These are phyloP conservation scores for Schlechtendalia chinensis DNA, from an alignment of 1,140 invertebrate genomes.

Conservation along the genomic window DNA sequence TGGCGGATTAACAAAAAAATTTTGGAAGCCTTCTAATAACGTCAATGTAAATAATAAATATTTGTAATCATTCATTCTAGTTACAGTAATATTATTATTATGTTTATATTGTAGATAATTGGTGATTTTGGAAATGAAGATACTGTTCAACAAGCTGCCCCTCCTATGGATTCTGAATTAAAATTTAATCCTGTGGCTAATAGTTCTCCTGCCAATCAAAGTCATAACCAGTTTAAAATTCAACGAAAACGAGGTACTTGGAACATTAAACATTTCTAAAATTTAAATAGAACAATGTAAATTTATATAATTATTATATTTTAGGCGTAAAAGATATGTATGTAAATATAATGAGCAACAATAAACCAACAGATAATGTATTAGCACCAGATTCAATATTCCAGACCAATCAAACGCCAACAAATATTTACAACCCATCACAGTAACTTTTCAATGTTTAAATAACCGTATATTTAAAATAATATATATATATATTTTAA, in stretches of 20 bases:
- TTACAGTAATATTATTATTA: neutral
- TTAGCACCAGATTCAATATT: conserved; percentile 45
- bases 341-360: conserved; percentile 42
- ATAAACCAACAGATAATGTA: conserved; percentile 32
- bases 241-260: conserved; percentile 36
- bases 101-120: neutral
- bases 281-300: neutral
- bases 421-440: conserved; percentile 21
- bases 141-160: conserved; percentile 19
- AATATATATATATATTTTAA: neutral
- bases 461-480: neutral
- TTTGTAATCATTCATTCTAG: neutral
- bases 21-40: conserved; percentile 46
- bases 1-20: conserved; percentile 27
- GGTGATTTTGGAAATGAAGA: conserved; percentile 16
- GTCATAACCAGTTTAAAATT: conserved; percentile 45
- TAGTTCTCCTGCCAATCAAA: conserved; percentile 41
- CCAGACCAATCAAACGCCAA: neutral
- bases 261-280: neutral
- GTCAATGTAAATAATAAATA: conserved; percentile 2
- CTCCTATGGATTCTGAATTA: conserved; percentile 41
- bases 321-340: conserved; percentile 40
- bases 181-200: conserved; percentile 43
- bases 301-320: neutral
- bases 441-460: neutral